phyloP scores from a whole-genome alignment of 2,888 invertebrate genomes.

The Eilema sororculum region DNA sequence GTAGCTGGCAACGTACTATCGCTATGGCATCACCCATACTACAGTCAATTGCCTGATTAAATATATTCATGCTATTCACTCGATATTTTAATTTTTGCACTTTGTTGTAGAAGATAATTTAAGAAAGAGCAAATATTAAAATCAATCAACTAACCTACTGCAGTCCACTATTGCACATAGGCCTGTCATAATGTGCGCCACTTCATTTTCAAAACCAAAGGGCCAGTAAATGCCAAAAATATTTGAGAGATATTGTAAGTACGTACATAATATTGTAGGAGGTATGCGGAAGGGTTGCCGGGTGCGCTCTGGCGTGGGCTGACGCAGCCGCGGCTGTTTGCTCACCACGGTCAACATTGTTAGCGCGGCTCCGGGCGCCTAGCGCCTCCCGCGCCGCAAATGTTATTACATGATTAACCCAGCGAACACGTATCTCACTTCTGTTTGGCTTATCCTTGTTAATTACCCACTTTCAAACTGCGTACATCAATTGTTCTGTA shows the following conservation, averaged over 20 bases:
- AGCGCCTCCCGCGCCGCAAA: conserved; percentile 59
- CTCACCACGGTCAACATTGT: conserved; percentile 84
- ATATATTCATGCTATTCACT: too few relatives aligned
- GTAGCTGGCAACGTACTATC: too few relatives aligned
- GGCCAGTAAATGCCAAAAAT: background rate
- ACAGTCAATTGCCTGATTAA: too few relatives aligned
- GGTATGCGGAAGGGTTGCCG: conserved; percentile 59
- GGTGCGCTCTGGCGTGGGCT: conserved; percentile 72
- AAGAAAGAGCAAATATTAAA: too few relatives aligned
- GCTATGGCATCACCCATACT: too few relatives aligned
- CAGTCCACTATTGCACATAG: too few relatives aligned
- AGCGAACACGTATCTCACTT: conserved; percentile 71
- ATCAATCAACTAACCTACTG: too few relatives aligned
- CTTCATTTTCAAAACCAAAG: too few relatives aligned
- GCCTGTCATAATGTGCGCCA: too few relatives aligned
- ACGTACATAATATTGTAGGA: conserved; percentile 16
- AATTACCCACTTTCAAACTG: conserved; percentile 73
- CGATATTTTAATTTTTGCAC: too few relatives aligned
- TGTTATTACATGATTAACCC: conserved; percentile 83
- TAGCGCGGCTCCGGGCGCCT: conserved; percentile 59
- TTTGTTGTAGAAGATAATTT: too few relatives aligned
- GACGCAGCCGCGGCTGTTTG: conserved; percentile 81
- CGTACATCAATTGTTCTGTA: conserved; percentile 61
- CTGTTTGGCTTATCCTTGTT: conserved; percentile 75
- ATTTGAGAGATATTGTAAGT: background rate